Evolutionary conservation across 2,797 vertebrate genomes (phyloP), one percentile per base, ranked within the genome.

Genomic region (Xyrichtys novacula): DNA sequence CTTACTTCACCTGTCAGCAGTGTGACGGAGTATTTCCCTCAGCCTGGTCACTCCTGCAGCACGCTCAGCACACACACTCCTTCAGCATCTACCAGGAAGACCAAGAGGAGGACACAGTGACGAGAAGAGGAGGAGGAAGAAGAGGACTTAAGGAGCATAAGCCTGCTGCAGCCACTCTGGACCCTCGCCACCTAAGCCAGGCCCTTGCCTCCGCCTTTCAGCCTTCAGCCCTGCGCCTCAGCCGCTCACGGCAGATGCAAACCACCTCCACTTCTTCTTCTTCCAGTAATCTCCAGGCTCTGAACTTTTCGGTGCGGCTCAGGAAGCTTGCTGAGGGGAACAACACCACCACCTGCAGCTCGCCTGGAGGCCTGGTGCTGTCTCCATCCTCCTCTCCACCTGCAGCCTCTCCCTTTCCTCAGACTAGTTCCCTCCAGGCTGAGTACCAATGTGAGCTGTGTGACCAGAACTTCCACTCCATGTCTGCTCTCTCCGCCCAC

Each of bases 81-180:
- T 90, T 96, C 74, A 93, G 86, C 87, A 94, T 96, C 87, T 96
- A 96, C 89, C 92, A 93, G 28, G 93, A 92, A 49, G 88, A 90
- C 0, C 67, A 85, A 34, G 70, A 78, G 4, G 84, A 73, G 0
- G 64, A 77, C 6, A 6, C 38, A 1, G 76, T 75, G 22, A 6
- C 46, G 25, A 28, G 56, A 40, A 14, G 61, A 62, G 10, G 62
- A 57, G n/a, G 50, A 55, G 10, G 71, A 64, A 52, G 61, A 71
- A 64, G 50, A 40, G 74, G 57, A 29, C 40, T 42, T 7, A 72
- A 48, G 36, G 55, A n/a, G 9, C 46, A 68, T 26, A 73, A 88
- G 76, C 16, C 73, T 29, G 73, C 81, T 2, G 60, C 90, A 0
- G 89, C 92, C 69, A 80, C 77, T 15, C 80, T 94, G 75, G 93